phyloP scores from a whole-genome alignment of 2,113 vertebrate species.

The Salvelinus alpinus region DNA sequence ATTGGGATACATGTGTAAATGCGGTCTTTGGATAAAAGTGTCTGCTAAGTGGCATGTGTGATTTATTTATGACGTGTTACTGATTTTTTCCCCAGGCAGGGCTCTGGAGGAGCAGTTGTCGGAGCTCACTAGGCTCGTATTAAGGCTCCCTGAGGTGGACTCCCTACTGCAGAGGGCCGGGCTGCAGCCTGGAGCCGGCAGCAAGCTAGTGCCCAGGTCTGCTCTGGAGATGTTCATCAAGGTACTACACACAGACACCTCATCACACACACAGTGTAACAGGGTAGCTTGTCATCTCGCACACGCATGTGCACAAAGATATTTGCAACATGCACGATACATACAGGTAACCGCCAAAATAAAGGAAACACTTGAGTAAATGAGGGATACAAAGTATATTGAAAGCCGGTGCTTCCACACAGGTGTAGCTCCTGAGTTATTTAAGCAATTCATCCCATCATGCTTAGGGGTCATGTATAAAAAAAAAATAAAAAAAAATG shows the following conservation, averaged over 20 bases:
- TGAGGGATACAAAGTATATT: too few relatives aligned
- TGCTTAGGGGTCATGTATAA: too few relatives aligned
- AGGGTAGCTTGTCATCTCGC: too few relatives aligned
- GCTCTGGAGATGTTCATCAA: conserved; percentile 86
- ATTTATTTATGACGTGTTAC: neutral
- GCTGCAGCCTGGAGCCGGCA: conserved; percentile 56
- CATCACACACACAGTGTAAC: neutral
- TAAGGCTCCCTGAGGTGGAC: conserved; percentile 88
- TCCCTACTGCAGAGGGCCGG: conserved; percentile 77
- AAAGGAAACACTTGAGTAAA: too few relatives aligned
- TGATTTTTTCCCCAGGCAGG: conserved; percentile 67
- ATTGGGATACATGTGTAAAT: too few relatives aligned
- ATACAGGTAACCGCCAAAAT: too few relatives aligned
- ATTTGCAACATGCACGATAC: too few relatives aligned
- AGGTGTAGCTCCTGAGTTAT: too few relatives aligned
- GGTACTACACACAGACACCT: conserved; percentile 64
- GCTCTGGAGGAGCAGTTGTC: conserved; percentile 81
- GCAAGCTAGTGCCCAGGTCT: conserved; percentile 75
- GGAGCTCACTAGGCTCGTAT: conserved; percentile 88
- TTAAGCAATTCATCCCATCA: too few relatives aligned
- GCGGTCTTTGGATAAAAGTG: too few relatives aligned
- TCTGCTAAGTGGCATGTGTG: neutral
- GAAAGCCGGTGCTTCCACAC: too few relatives aligned
- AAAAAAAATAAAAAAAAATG: too few relatives aligned
- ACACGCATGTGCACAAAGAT: neutral